Evolutionary conservation across 2,888 invertebrate genomes (phyloP).

Genomic region (Pegoplata infirma): DNA sequence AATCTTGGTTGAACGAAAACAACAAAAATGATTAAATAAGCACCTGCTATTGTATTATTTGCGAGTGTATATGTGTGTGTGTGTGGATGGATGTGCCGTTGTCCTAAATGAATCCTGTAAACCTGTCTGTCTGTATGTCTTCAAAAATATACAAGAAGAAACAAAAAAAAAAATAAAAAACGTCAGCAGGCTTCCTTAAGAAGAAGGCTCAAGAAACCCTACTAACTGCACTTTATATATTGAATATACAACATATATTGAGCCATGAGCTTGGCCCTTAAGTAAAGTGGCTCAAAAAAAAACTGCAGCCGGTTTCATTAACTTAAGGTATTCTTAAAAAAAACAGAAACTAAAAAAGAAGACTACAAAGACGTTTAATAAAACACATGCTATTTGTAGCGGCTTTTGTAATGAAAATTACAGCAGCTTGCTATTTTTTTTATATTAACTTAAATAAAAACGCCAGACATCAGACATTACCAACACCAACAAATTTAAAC

Average conservation of each 20-base stretch:
- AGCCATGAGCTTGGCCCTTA: conserved; percentile 55
- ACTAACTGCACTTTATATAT: conserved; percentile 53
- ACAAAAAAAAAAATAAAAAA: conserved; percentile 22
- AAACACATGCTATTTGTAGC: conserved; percentile 60
- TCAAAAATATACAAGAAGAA: conserved; percentile 21
- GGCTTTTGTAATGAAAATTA: conserved; percentile 63
- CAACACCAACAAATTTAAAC: conserved; percentile 43
- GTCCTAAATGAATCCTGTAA: conserved; percentile 62
- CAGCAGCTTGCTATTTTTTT: conserved; percentile 57
- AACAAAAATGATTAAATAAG: conserved; percentile 46
- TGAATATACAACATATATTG: conserved; percentile 35
- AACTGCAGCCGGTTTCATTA: conserved; percentile 60
- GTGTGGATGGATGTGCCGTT: conserved; percentile 25
- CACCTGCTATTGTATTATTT: conserved; percentile 55
- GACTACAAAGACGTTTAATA: conserved; percentile 52
- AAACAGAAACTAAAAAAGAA: background rate
- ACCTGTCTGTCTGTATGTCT: conserved; percentile 45
- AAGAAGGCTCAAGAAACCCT: conserved; percentile 55
- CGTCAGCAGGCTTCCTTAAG: conserved; percentile 60
- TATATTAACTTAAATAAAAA: background rate
- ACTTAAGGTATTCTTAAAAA: conserved; percentile 52
- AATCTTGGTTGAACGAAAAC: conserved; percentile 49
- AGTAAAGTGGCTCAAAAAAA: conserved; percentile 56
- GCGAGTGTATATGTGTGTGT: conserved; percentile 13
- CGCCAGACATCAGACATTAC: conserved; percentile 27